These are phyloP conservation scores for Lasioglossum vierecki DNA, from an alignment of 2,888 invertebrate genomes.

Conservation along the genomic window DNA sequence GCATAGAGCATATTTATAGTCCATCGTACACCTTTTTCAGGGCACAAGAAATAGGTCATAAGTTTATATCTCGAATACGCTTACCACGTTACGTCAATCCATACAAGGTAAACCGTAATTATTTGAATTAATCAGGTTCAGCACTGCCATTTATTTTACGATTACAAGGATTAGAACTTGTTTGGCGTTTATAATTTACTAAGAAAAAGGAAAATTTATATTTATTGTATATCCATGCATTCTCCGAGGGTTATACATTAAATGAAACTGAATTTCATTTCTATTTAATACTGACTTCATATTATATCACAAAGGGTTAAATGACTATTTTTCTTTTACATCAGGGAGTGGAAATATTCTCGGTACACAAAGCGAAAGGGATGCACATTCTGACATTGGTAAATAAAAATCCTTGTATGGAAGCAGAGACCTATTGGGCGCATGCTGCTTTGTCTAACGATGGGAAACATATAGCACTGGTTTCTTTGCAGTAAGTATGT, in stretches of 20 bases:
- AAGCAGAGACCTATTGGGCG: constrained; percentile 89
- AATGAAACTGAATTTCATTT: neutral
- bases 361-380: constrained; percentile 89
- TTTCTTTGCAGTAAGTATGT: constrained; percentile 88
- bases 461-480: constrained; percentile 88
- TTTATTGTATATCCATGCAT: no score
- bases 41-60: constrained; percentile 82
- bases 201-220: neutral
- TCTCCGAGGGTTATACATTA: no score
- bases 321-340: neutral
- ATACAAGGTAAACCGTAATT: constrained; percentile 84
- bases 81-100: constrained; percentile 89
- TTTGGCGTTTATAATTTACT: no score
- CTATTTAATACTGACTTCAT: no score
- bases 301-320: no score
- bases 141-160: no score
- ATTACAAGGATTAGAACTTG: no score
- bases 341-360: constrained; percentile 90
- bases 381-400: constrained; percentile 87
- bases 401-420: constrained; percentile 87
- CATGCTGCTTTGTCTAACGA: constrained; percentile 87
- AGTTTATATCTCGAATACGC: constrained; percentile 84
- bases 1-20: neutral
- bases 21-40: constrained; percentile 67
- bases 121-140: neutral